phyloP scores from a whole-genome alignment of 2,888 invertebrate genomes.

The Pheosia gnoma region DNA sequence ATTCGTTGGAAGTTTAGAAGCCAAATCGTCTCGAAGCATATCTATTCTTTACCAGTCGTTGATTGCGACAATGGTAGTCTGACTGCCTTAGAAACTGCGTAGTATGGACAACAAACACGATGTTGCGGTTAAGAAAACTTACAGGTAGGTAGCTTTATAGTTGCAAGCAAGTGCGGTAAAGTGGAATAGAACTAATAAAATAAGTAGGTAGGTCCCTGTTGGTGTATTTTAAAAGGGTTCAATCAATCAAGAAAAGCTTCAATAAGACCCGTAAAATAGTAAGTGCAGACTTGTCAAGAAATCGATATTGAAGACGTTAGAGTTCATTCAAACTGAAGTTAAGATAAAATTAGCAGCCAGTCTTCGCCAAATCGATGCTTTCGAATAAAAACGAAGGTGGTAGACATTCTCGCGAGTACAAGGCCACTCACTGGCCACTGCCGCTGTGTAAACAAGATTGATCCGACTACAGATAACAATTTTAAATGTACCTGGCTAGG shows the following conservation, averaged over 20 bases:
- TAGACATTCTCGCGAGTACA: slow-evolving; percentile 26
- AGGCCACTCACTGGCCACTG: slow-evolving; percentile 27
- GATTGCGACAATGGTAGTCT: not conserved
- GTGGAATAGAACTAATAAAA: too few relatives aligned
- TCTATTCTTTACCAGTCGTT: not conserved
- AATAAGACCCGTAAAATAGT: too few relatives aligned
- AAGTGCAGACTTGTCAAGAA: too few relatives aligned
- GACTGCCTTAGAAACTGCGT: not conserved
- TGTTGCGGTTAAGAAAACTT: not conserved
- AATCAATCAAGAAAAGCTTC: too few relatives aligned
- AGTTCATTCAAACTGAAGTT: not conserved
- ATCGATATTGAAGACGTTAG: too few relatives aligned
- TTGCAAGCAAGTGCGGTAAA: not conserved
- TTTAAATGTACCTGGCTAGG: slow-evolving; percentile 10
- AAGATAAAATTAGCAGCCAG: slow-evolving; percentile 2
- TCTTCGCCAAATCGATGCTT: slow-evolving; percentile 10
- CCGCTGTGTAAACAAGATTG: slow-evolving; percentile 30
- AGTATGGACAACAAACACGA: not conserved
- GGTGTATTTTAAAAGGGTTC: too few relatives aligned
- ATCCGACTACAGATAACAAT: slow-evolving; percentile 27
- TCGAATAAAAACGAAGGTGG: slow-evolving; percentile 17
- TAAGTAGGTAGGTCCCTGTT: too few relatives aligned
- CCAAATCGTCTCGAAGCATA: too few relatives aligned
- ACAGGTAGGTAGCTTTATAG: not conserved
- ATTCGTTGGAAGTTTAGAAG: not conserved